Percentiles rank a stretch among this genome's conserved stretches.
Evolutionary conservation across 2,113 vertebrate genomes (phyloP).

Genomic region (Chloropsis cyanopogon): DNA sequence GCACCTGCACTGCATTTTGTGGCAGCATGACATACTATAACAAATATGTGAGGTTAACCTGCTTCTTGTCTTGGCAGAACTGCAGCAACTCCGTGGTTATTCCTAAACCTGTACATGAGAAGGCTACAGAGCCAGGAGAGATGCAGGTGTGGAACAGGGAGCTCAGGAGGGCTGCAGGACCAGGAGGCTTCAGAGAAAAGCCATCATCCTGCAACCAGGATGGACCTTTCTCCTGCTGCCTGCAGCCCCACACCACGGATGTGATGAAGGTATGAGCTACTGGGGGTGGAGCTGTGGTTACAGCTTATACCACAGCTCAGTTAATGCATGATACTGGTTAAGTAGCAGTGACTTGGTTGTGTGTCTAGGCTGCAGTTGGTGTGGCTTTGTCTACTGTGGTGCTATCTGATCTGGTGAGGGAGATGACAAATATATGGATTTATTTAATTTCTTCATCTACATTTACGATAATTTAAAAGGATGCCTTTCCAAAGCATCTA

Average conservation of each 20-base stretch:
- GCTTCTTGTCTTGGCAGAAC: background rate
- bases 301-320: background rate
- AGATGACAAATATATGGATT: conserved; percentile 58
- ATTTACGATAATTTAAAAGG: conserved; percentile 40
- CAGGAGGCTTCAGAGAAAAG: background rate
- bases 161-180: background rate
- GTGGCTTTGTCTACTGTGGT: conserved; percentile 29
- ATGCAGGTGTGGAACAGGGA: background rate
- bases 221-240: background rate
- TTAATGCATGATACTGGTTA: background rate
- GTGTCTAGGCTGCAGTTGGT: background rate
- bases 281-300: background rate
- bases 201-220: background rate
- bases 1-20: background rate
- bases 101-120: background rate
- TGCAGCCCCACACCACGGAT: background rate
- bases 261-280: background rate
- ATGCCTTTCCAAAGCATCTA: background rate
- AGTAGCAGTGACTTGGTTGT: background rate
- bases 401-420: conserved; percentile 50
- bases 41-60: background rate
- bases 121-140: background rate
- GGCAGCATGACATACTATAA: background rate
- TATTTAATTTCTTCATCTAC: conserved; percentile 51
- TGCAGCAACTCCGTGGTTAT: background rate